These are phyloP conservation scores for Podarcis lilfordi DNA, from an alignment of 2,797 vertebrate genomes.

Conservation along the genomic window DNA sequence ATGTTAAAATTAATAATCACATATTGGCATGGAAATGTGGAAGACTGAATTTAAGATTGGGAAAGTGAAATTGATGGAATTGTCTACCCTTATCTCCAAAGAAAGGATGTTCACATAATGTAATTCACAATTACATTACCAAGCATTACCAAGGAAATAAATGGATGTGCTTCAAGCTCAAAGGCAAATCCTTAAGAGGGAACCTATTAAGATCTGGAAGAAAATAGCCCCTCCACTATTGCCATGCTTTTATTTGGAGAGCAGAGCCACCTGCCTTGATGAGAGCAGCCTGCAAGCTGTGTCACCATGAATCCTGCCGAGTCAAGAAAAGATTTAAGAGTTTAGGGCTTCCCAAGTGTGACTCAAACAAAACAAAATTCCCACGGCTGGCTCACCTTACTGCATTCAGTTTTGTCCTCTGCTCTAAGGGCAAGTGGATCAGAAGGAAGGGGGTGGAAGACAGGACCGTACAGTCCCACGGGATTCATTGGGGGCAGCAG, in stretches of 20 bases:
- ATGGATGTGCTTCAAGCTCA: not conserved
- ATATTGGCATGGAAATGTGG: no score
- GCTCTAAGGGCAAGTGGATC: not conserved
- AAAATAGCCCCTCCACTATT: not conserved
- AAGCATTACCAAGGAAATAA: not conserved
- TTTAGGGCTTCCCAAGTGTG: not conserved
- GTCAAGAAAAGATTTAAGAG: not conserved
- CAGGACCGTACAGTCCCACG: not conserved
- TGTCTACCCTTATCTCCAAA: no score
- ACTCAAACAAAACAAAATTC: slow-evolving; percentile 5
- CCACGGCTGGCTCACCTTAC: not conserved
- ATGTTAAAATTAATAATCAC: no score
- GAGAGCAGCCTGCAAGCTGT: not conserved
- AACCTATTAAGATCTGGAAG: not conserved
- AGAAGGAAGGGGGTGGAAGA: not conserved
- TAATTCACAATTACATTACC: not conserved
- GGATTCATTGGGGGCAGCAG: no score
- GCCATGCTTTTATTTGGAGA: not conserved
- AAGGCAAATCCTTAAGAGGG: not conserved
- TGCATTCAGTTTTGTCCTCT: not conserved
- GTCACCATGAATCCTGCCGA: not conserved
- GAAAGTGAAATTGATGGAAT: no score
- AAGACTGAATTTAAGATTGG: no score
- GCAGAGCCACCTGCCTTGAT: not conserved
- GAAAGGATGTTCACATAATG: no score